Conservation (phyloP, 2,797 vertebrate species). For the Eremophila alpestris region DNA sequence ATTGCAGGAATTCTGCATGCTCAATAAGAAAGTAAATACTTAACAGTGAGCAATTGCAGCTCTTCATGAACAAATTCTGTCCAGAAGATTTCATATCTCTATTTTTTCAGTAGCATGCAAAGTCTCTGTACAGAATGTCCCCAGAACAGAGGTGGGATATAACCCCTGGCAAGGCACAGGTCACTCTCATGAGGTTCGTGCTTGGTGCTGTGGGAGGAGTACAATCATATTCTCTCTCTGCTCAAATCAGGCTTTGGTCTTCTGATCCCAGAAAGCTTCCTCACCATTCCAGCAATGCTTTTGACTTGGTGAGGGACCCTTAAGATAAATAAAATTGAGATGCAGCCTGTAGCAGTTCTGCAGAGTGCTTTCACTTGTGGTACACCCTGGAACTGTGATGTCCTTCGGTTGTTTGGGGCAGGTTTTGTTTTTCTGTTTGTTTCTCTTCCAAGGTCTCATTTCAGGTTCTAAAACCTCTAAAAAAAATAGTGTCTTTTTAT, state of each 20-base stretch:
- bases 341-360: background rate
- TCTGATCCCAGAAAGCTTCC: background rate
- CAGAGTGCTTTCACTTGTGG: background rate
- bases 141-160: background rate
- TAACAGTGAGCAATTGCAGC: background rate
- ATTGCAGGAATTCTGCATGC: background rate
- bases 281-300: background rate
- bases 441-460: background rate
- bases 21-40: background rate
- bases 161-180: background rate
- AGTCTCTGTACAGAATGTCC: background rate
- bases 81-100: background rate
- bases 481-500: background rate
- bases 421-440: background rate
- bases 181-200: background rate
- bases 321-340: background rate
- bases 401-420: background rate
- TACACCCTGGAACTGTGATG: background rate
- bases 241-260: background rate
- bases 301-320: background rate
- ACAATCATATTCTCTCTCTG: background rate
- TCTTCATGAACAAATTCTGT: background rate
- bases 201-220: background rate
- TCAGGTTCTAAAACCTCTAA: slow-evolving; percentile 21
- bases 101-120: background rate